Evolutionary conservation across 2,113 vertebrate genomes (phyloP).

Genomic region (Mastomys natalensis): DNA sequence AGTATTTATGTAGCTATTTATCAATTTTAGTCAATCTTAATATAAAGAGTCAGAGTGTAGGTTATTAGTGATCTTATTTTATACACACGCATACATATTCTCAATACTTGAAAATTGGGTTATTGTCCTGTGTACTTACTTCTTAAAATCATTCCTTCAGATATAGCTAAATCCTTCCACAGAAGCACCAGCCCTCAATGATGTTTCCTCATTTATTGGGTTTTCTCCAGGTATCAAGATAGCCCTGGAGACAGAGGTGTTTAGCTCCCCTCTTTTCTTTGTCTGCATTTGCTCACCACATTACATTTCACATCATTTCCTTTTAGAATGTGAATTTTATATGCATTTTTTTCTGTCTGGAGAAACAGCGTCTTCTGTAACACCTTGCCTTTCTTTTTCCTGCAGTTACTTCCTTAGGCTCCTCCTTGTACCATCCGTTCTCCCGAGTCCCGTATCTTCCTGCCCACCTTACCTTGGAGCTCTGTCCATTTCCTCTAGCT

Average conservation of each 20-base stretch:
- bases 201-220: not conserved
- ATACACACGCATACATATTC: not conserved
- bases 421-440: not conserved
- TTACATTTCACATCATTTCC: not conserved
- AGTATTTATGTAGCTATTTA: not conserved
- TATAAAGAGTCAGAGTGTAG: not conserved
- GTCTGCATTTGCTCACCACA: not conserved
- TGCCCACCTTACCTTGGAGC: not conserved
- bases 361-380: not conserved
- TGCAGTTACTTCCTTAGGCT: not conserved
- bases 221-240: not conserved
- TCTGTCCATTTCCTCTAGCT: not conserved
- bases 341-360: not conserved
- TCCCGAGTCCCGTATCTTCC: accelerated
- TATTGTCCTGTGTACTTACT: not conserved
- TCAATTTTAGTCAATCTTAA: not conserved
- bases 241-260: not conserved
- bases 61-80: not conserved
- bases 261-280: not conserved
- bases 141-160: not conserved
- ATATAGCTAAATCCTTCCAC: not conserved
- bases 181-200: not conserved
- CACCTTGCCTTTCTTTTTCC: not conserved
- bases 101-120: not conserved
- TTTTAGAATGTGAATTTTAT: not conserved